Base-by-base conservation (phyloP, 2,888 invertebrate species). In the Heliconius ismenius region DNA sequence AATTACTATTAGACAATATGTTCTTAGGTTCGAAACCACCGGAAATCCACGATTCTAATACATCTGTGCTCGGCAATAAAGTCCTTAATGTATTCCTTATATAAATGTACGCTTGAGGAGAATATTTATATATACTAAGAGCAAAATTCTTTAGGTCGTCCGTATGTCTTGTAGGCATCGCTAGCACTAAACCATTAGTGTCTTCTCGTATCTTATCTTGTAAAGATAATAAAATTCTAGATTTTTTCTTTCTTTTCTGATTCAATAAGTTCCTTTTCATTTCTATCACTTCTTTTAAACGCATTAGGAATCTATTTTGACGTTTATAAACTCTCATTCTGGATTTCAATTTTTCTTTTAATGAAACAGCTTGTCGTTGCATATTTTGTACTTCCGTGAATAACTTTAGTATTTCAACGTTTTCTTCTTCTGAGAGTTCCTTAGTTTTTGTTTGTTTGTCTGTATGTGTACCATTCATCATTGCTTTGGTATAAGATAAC, bases 201-300 rank as follows among this genome's bases (percentile, higher is more conserved):
- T 93, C 94, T 65, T 93, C 93, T 64, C 90, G 90, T 3, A 94
- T 91, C 83, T 93, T 94, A 82, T 94, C 94, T 75, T 93, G 92
- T 76, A 93, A 81, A 0, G 93, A 90, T 11, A 93, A 80, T 0
- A 93, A 81, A 76, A 93, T 92, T 77, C 90, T 86, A n/a, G 93
- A 89, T 79, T 91, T 93, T 83, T 91, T 93, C 87, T 92, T 92
- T 39, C 88, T 84, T 83, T 91, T 94, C 81, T 91, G 89, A 80
- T 87, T 88, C 15, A 94, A 81, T 64, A 92, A 84, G 76, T 87
- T 90, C 81, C 88, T 89, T 82, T 94, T 94, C 79, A 89, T 88
- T 74, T 91, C 90, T 79, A 92, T 90, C 0, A 88, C 86, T 76
- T 92, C 89, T 76, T 88, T 91, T 78, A 93, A 82, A 77, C 90